Conservation (phyloP, 2,888 invertebrate species). For the Lamellibrachia columna region DNA sequence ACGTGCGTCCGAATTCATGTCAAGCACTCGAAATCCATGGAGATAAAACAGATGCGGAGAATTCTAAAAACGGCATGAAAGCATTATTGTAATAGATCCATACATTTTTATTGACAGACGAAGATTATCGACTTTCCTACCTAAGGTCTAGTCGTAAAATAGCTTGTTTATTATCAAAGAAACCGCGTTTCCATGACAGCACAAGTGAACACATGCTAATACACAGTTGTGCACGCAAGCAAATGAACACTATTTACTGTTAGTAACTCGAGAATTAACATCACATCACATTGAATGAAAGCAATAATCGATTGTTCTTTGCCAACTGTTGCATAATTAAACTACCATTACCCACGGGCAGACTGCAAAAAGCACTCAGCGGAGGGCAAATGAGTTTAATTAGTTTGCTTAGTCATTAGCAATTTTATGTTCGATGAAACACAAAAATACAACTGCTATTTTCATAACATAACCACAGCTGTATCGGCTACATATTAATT, state of each 20-base stretch:
- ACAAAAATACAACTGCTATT: not conserved
- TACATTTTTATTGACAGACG: not conserved
- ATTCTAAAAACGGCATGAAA: not conserved
- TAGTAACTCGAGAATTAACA: not conserved
- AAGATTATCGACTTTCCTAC: not conserved
- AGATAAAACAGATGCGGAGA: not conserved
- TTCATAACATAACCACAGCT: not conserved
- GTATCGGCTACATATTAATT: too few species aligned
- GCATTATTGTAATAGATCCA: not conserved
- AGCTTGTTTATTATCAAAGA: slow-evolving; percentile 6
- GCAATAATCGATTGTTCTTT: not conserved
- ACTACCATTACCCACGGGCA: not conserved
- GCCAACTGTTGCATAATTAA: slow-evolving; percentile 3
- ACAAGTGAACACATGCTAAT: not conserved
- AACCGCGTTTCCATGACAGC: not conserved
- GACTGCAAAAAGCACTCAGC: not conserved
- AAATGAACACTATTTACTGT: not conserved
- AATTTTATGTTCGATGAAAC: not conserved
- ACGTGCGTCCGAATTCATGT: not conserved
- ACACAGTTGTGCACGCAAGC: not conserved
- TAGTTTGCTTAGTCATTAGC: not conserved
- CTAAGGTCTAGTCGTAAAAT: not conserved
- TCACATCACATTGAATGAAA: not conserved
- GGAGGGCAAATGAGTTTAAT: not conserved
- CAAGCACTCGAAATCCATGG: not conserved